Conservation (phyloP, 1,140 invertebrate genomes). For the Magallana gigas region DNA sequence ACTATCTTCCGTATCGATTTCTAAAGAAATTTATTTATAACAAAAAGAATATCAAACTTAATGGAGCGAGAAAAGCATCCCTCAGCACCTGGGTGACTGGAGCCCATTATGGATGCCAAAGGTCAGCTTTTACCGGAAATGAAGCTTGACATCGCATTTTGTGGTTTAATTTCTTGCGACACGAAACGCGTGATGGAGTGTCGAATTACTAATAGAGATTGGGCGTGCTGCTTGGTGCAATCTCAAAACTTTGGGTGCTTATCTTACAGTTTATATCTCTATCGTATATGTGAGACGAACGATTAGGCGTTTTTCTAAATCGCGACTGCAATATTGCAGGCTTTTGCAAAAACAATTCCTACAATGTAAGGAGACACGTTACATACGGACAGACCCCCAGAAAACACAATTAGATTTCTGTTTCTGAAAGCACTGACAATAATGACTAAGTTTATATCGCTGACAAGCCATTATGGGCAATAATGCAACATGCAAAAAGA, state of each 20-base stretch:
- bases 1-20: neutral
- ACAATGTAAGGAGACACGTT: neutral
- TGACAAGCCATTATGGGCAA: neutral
- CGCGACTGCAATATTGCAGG: neutral
- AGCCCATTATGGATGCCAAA: slow-evolving; percentile 11
- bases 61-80: neutral
- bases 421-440: neutral
- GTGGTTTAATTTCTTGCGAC: slow-evolving; percentile 13
- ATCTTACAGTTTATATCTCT: neutral
- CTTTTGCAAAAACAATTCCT: neutral
- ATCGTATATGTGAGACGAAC: neutral
- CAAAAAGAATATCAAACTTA: slow-evolving; percentile 28
- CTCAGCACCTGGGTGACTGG: slow-evolving; percentile 23
- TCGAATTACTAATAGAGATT: slow-evolving; percentile 2
- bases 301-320: neutral
- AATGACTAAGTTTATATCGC: neutral
- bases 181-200: neutral
- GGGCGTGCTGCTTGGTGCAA: slow-evolving; percentile 19
- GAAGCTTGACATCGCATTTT: slow-evolving; percentile 15
- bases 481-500: slow-evolving; percentile 18
- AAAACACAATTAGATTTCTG: neutral
- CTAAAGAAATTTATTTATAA: neutral
- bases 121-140: slow-evolving; percentile 17
- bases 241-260: neutral
- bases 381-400: neutral